Conservation (phyloP, 2,888 invertebrate species). For the Timema cristinae region DNA sequence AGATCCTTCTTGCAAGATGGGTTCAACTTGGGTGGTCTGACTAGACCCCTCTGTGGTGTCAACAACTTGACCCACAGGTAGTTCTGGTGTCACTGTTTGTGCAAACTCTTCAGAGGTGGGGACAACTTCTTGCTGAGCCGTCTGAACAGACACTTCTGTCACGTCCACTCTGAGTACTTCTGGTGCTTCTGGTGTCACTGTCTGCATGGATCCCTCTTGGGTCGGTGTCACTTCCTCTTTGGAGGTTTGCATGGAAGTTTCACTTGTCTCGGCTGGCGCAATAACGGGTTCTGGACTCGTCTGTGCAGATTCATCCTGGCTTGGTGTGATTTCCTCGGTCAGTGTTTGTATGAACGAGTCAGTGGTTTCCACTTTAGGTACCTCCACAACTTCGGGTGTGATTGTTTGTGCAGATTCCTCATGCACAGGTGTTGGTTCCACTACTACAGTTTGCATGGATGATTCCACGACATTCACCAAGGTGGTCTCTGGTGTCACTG, state of each 20-base stretch:
- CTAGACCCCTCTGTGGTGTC: conserved; percentile 43
- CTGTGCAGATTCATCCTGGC: conserved; percentile 28
- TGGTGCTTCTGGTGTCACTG: conserved; percentile 17
- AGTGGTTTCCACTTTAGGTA: conserved; percentile 10
- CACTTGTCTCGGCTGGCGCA: conserved; percentile 17
- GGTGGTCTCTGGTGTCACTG: conserved; percentile 10
- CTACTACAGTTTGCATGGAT: conserved; percentile 11
- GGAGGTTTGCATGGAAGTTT: conserved; percentile 13
- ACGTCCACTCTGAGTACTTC: conserved; percentile 1
- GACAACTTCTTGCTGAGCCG: conserved; percentile 40
- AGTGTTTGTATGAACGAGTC: conserved; percentile 17
- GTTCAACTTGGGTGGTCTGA: conserved; percentile 45
- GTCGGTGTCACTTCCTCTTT: neutral
- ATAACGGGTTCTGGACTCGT: conserved; percentile 19
- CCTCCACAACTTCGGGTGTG: conserved; percentile 18
- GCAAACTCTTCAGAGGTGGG: conserved; percentile 41
- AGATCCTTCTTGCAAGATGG: conserved; percentile 40
- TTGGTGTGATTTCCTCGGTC: conserved; percentile 41
- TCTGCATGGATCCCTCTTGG: conserved; percentile 21
- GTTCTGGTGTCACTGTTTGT: conserved; percentile 47
- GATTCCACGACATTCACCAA: neutral
- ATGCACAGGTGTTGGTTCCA: conserved; percentile 10
- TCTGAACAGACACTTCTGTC: conserved; percentile 13
- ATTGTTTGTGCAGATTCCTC: conserved; percentile 25
- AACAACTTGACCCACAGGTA: conserved; percentile 20